Evolutionary conservation across 1,140 invertebrate species (phyloP), one percentile per base, ranked within the genome.

Genomic region (Procambarus virginalis): DNA sequence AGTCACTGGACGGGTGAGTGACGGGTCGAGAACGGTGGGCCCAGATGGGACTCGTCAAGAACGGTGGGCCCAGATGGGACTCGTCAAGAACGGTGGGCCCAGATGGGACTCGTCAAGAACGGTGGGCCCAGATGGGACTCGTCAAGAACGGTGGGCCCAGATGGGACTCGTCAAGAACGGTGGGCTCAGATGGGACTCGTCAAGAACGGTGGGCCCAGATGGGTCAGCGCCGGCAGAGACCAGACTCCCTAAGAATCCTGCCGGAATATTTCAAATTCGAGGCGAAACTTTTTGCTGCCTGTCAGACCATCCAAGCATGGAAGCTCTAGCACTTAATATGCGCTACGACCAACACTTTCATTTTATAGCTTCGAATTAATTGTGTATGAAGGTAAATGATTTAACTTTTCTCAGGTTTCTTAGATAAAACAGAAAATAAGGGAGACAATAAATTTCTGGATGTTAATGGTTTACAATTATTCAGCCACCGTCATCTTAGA

Each of bases 381-480:
- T 64, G 14, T 17, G 3, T 20, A 20, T 12, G 60, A 64, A 64
- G 60, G 4, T n/a, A 20, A 64, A 20, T 64, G 0, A 64, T 64
- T 64, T 20, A 64, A 64, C 60, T 64, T 64, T 64, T 20, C 60
- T 17, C 60, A 64, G 60, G 12, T 64, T 55, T 55, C 51, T 5
- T 20, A 10, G 17, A 17, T 64, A 17, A 64, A 5, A 20, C 12
- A 20, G 17, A 64, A 64, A 20, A 64, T 14, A 10, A 12, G 8
- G 51, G 51, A 55, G 51, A 79, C 79, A 46, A 81, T 81, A 81
- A 46, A 22, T 81, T 60, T 60, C 58, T 2, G 8, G 60, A n/a
- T 34, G n/a, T 81, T 81, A 51, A 60, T n/a, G 14, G 51, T 81
- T 81, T 60, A 60, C 79, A 60, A 22, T 3, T n/a, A 60, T 81